Evolutionary conservation across 2,888 invertebrate genomes (phyloP).

Genomic region (Halocaridina rubra): DNA sequence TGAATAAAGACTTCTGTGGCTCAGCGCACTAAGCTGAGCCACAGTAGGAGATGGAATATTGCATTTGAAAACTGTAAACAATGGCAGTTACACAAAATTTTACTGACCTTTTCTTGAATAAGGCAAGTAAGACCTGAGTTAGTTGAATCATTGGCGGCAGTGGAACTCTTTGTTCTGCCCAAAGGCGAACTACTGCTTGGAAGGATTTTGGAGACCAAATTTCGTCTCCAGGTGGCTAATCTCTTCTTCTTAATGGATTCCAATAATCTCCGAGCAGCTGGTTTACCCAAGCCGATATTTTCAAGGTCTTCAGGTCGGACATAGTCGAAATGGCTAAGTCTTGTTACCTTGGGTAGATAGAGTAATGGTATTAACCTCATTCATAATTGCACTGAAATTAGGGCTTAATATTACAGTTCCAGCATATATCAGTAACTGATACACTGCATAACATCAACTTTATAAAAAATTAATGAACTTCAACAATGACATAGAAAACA

Average conservation of each 20-base stretch:
- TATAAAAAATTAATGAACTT: not conserved
- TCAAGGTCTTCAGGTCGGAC: slow-evolving; percentile 95
- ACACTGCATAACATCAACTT: not conserved
- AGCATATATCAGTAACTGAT: not conserved
- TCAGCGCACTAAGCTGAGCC: not conserved
- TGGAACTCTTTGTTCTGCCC: not conserved
- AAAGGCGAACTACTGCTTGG: slow-evolving; percentile 21
- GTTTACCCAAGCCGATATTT: slow-evolving; percentile 93
- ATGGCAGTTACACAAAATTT: too few species aligned
- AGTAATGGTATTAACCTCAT: not conserved
- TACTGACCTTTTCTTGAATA: slow-evolving; percentile 79
- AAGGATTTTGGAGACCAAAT: slow-evolving; percentile 57
- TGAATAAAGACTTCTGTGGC: too few species aligned
- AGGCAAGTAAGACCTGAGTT: slow-evolving; percentile 77
- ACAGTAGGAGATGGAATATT: not conserved
- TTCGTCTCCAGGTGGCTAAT: slow-evolving; percentile 73
- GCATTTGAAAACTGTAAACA: too few species aligned
- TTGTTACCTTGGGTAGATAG: slow-evolving; percentile 77
- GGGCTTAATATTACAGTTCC: too few species aligned
- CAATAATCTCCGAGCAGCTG: slow-evolving; percentile 88
- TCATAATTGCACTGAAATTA: too few species aligned
- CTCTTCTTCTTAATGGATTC: slow-evolving; percentile 90
- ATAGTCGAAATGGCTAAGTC: slow-evolving; percentile 95
- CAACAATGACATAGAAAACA: not conserved
- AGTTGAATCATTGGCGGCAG: slow-evolving; percentile 26